A percentile compares a stretch with the other conserved stretches of the same genome.
phyloP scores from a whole-genome alignment of 2,797 vertebrate genomes.

The Muscicapa comitata region DNA sequence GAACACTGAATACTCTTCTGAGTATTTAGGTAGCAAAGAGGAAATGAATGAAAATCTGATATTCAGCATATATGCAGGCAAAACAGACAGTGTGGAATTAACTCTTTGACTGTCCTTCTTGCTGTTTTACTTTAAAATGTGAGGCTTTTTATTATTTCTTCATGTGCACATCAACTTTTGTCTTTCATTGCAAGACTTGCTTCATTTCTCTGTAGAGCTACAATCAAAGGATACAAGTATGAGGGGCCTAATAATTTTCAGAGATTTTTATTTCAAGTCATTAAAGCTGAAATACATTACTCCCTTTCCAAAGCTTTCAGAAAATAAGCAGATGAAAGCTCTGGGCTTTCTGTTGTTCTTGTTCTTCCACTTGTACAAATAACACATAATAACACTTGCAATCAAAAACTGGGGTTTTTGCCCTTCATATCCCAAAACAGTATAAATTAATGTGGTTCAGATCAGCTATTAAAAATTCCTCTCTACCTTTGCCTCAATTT shows the following conservation, averaged over 20 bases:
- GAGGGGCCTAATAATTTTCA: constrained; percentile 67
- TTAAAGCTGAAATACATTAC: constrained; percentile 74
- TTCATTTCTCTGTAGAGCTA: constrained; percentile 51
- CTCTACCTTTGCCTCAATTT: constrained; percentile 64
- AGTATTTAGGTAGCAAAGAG: background rate
- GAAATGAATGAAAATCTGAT: background rate
- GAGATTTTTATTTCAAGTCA: constrained; percentile 74
- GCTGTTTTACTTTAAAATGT: background rate
- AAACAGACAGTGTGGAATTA: constrained; percentile 7
- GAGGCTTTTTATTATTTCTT: constrained; percentile 32
- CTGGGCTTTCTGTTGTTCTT: constrained; percentile 80
- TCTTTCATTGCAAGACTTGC: background rate
- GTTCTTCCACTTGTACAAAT: constrained; percentile 86
- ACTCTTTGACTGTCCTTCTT: background rate
- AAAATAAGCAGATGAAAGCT: constrained; percentile 84
- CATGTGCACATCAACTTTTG: background rate
- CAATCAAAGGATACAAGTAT: constrained; percentile 69
- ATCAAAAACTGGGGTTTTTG: constrained; percentile 69
- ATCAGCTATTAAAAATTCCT: constrained; percentile 72
- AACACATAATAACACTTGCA: constrained; percentile 85
- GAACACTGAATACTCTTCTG: background rate
- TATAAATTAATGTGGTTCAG: constrained; percentile 79
- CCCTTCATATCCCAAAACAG: constrained; percentile 82
- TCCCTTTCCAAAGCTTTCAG: constrained; percentile 84
- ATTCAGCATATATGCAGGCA: background rate